Evolutionary conservation across 2,113 vertebrate species (phyloP).

Genomic region (Cololabis saira): DNA sequence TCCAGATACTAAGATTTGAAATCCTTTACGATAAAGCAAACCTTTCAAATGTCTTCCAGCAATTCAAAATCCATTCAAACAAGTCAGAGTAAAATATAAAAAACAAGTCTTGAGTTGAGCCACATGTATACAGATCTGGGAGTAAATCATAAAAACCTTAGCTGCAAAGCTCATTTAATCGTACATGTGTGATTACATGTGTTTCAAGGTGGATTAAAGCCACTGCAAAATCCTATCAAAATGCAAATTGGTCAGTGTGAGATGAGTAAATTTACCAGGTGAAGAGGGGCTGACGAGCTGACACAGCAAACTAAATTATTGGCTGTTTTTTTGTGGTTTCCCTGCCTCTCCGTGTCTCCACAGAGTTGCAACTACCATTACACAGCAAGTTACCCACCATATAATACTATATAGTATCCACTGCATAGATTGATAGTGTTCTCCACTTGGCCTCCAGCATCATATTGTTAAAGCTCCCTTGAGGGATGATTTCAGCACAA

Average conservation of each 20-base stretch:
- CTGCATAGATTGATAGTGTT: constrained; percentile 33
- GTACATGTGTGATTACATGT: constrained; percentile 49
- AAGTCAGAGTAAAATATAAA: not conserved
- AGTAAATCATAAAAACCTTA: not conserved
- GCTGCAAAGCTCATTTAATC: constrained; percentile 26
- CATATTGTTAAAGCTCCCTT: constrained; percentile 42
- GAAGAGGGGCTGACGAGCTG: constrained; percentile 51
- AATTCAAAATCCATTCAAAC: too few species aligned
- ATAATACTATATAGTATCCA: constrained; percentile 32
- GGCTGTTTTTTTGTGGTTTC: constrained; percentile 25
- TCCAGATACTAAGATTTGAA: too few species aligned
- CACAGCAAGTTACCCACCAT: constrained; percentile 32
- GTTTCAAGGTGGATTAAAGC: constrained; percentile 50
- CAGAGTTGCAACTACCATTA: constrained; percentile 43
- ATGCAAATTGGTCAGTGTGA: constrained; percentile 59
- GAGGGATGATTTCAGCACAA: constrained; percentile 25
- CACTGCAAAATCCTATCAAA: constrained; percentile 46
- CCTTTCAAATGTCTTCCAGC: too few species aligned
- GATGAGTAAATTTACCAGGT: constrained; percentile 35
- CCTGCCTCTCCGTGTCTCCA: constrained; percentile 19
- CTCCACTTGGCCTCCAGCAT: constrained; percentile 41
- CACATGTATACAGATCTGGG: constrained; percentile 23
- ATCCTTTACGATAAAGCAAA: too few species aligned
- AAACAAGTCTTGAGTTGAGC: constrained; percentile 27
- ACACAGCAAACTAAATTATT: constrained; percentile 46